phyloP scores from a whole-genome alignment of 2,797 vertebrate genomes.

The Cottoperca gobio region DNA sequence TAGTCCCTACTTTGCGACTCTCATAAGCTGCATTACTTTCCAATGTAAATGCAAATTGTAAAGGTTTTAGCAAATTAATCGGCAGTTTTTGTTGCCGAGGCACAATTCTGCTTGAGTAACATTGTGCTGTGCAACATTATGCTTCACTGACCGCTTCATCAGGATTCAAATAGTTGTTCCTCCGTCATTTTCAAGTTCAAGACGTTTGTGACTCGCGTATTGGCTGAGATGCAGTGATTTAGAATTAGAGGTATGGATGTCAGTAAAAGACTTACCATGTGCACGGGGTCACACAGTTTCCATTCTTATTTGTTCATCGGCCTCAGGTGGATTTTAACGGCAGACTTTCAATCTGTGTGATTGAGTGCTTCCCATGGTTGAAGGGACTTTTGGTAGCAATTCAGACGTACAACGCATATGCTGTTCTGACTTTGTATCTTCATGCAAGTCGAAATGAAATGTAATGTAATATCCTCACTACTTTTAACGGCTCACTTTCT shows the following conservation, averaged over 20 bases:
- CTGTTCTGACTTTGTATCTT: no score
- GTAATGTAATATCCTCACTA: neutral
- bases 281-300: neutral
- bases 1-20: neutral
- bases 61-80: constrained; percentile 32
- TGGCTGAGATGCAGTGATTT: neutral
- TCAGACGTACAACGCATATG: neutral
- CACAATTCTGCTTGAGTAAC: constrained; percentile 27
- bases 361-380: constrained; percentile 11
- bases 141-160: constrained; percentile 3
- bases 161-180: constrained; percentile 7
- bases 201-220: constrained; percentile 5
- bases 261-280: neutral
- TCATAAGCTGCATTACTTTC: constrained; percentile 24
- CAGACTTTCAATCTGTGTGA: neutral
- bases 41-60: constrained; percentile 40
- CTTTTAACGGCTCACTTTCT: neutral
- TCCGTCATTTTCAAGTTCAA: constrained; percentile 24
- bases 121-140: neutral
- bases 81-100: constrained; percentile 18
- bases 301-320: constrained; percentile 13
- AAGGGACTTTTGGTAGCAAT: constrained; percentile 5
- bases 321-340: constrained; percentile 10
- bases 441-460: no score
- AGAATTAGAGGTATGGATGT: neutral